Percentiles rank a stretch among this genome's conserved stretches.
Evolutionary conservation across 2,797 vertebrate species (phyloP).

Genomic region (Sphenodon punctatus): DNA sequence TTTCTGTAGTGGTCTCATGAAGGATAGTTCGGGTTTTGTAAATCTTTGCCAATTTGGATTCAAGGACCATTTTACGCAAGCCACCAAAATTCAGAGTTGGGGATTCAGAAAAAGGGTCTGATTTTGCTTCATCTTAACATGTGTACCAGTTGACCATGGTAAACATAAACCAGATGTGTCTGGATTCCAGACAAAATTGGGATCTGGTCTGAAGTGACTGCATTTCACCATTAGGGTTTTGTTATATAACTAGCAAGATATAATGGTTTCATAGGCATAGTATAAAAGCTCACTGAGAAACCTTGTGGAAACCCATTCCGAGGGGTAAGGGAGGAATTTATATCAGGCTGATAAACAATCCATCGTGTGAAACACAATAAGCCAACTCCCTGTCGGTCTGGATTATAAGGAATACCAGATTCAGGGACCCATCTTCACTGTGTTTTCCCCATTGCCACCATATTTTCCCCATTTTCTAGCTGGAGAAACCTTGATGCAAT

Average conservation of each 20-base stretch:
- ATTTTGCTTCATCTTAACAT: background rate
- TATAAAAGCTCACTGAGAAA: background rate
- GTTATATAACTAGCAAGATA: conserved; percentile 9
- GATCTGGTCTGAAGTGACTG: conserved; percentile 15
- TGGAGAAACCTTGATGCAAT: conserved; percentile 4
- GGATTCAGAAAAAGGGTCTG: background rate
- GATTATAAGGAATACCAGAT: too few relatives aligned
- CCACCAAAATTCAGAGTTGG: background rate
- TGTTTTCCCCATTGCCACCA: too few relatives aligned
- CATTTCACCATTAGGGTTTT: conserved; percentile 28
- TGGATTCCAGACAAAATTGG: background rate
- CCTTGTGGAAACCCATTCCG: conserved; percentile 4
- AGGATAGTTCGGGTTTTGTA: background rate
- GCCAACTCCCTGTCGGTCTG: too few relatives aligned
- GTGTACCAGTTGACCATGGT: background rate
- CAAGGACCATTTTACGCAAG: background rate
- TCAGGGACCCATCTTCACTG: too few relatives aligned
- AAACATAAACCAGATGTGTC: background rate
- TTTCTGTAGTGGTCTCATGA: background rate
- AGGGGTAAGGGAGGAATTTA: too few relatives aligned
- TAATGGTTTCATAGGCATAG: conserved; percentile 21
- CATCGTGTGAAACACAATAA: too few relatives aligned
- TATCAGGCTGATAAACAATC: too few relatives aligned
- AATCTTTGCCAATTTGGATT: background rate
- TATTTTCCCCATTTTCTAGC: background rate